Evolutionary conservation across 2,797 vertebrate genomes (phyloP), one percentile per base, ranked within the genome.

Genomic region (Schizopygopsis malacanthus): DNA sequence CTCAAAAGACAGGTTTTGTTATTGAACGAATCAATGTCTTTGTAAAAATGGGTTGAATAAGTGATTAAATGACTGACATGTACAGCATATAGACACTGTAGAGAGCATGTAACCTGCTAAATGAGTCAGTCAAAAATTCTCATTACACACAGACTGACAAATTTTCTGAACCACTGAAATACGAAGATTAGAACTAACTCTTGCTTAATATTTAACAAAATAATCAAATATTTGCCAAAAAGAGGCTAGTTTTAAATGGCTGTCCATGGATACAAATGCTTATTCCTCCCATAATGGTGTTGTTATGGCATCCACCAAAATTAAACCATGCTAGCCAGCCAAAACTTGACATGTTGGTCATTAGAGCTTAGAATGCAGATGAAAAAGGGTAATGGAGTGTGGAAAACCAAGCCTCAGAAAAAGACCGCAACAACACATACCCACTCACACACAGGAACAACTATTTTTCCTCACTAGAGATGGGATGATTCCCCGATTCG

Each of bases 401-500:
- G 73, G 37, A 69, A 84, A 78, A 78, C 33, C 73, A 78, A 54
- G 41, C 61, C 78, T 45, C 59, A 56, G n/a, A 77, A 84, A 39
- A 80, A 54, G 2, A 61, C 50, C 4, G 2, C 41, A n/a, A 50
- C 59, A 75, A 71, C n/a, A 47, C 10, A 28, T 6, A 50, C 18
- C 54, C 28, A 4, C 71, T 50, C 72, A 28, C 56, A n/a, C 52
- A 56, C 69, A 39, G 5, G 1, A 78, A 16, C 13, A 11, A 63
- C 56, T 25, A 75, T 43, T 84, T 54, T 78, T 12, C 45, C 45
- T 67, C 12, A 33, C 33, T 33, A 33, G 33, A 33, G 33, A 33
- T 3, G 33, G 33, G 2, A 33, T 3, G 33, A 33, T 3, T 33
- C 33, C 33, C 33, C 2, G 33, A 33, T 33, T 33, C 3, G 33